Base-by-base conservation (phyloP, 2,113 vertebrate genomes). In the Notarius quadriscutis region DNA sequence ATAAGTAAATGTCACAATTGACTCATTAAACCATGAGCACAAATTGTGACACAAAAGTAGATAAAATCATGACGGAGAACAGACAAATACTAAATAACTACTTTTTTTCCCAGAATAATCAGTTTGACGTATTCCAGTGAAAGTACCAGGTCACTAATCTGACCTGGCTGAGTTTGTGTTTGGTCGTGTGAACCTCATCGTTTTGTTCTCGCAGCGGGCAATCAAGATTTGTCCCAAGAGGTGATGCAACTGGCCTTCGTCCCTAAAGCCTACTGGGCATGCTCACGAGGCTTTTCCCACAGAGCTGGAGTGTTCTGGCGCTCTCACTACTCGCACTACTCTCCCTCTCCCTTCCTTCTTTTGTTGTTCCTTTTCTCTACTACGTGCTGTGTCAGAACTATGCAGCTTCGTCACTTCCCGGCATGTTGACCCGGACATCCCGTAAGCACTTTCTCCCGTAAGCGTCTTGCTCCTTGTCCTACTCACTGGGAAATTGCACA, bases 221-320 rank as follows among this genome's bases (percentile, higher is more conserved):
- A 58, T 89, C 84, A 57, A 93, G 86, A 91, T 92, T 89, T 86
- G 51, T 91, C 89, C 91, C 87, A 51, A 22, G 91, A 92, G 92
- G 91, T 88, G 90, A 92, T 86, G 74, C 90, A 22, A 84, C 50
- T 91, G 89, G 86, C 89, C 72, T 88, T 85, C 51, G 91, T 92
- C 91, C 91, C 93, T 90, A 91, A 92, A 90, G 81, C 91, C 93
- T 94, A 94, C 86, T n/a, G 94, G 92, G 94, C 87, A 84, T 94
- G 92, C 92, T 92, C 92, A 72, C 58, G 90, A 84, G 22, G 25
- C 14, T 88, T 95, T 96, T 96, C 94, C 94, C 93, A 93, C 95
- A 94, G 93, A 88, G 86, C 92, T 89, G 55, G 30, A 65, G 87
- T 0, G 14, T 50, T 63, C 15, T 60, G 11, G 53, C 79, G 27